Evolutionary conservation across 2,888 invertebrate species (phyloP), one percentile per base, ranked within the genome.

Genomic region (Embidobia sp.): DNA sequence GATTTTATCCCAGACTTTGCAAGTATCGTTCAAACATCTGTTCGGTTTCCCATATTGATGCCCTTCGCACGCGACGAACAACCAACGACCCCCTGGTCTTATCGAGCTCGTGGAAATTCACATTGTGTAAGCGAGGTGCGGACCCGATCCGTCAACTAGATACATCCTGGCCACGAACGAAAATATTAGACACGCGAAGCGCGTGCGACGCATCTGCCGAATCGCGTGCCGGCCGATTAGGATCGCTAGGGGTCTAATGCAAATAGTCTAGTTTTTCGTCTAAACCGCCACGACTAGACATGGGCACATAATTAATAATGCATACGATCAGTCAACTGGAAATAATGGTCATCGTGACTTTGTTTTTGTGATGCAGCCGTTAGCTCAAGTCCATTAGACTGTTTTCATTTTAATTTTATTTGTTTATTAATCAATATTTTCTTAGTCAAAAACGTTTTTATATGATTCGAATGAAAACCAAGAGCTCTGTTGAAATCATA

Each of bases 161-260:
- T 15, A 15, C 13, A 37, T 8, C 15, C 37, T 10, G 15, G 26
- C n/a, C 46, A n/a, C 33, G 13, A 13, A 26, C 18, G 18, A 35
- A 40, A 44, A 22, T 44, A 64, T 64, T 33, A 33, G 53, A 53
- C 53, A 66, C 44, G 66, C 57, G 37, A 46, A 27, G 55, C 66
- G 66, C 66, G 66, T 66, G 64, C 51, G 37, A 11, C 55, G 67
- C 67, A 55, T 67, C 67, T 67, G 67, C 57, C 48, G 46, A 46
- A 35, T 61, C 63, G 63, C 49, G 42, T 57, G 55, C 48, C 57
- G 15, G 0, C 0, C 7, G 67, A 67, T 67, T 57, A 57, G 55
- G 46, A 67, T 67, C 66, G 49, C 46, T 49, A 40, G 49, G 49
- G 63, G 26, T 4, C 55, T 3, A 46, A 67, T 46, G 53, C 55